Base-by-base conservation (phyloP, 2,888 invertebrate genomes). In the Kuschelorhynchus macadamiae region DNA sequence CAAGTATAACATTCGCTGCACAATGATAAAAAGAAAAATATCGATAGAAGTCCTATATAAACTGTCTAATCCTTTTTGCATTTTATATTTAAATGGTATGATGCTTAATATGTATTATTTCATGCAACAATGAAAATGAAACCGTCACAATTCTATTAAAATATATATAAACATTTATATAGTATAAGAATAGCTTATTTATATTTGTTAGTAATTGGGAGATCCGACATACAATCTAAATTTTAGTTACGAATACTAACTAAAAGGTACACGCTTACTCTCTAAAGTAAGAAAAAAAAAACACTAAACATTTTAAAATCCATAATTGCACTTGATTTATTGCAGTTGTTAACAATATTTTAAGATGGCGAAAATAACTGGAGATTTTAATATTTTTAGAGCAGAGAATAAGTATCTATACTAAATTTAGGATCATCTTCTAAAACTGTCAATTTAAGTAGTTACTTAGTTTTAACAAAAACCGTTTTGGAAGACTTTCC, bases 261-360 rank as follows among this genome's bases (percentile, higher is more conserved):
- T 41, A 41, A 41, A 41, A 41, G n/a, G 7, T 41, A 18, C 46
- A 16, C 46, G 30, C 9, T 46, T 2, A 14, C 4, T 16, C 18
- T 46, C 17, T 46, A 18, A 46, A 30, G 30, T 17, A 42, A 50
- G n/a, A n/a, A n/a, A n/a, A n/a, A n/a, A 49, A 53, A 50, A 46
- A 30, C 56, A 49, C 70, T 59, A 66, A 72, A 71, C 68, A 50
- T 47, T 55, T 67, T 64, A 71, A 72, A 72, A 72, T 69, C 67
- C 69, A 59, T 72, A 73, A 73, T 73, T 73, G 73, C 73, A 73
- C 73, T 73, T 73, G 67, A 67, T 49, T 73, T 73, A 73, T 73
- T 73, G 73, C 73, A 49, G 61, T 57, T 67, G 62, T 66, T 71
- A 69, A 71, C 63, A 64, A 63, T 57, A 39, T n/a, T 65, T 60